Conservation (phyloP, 2,888 invertebrate species). For the Zonitis immaculata region DNA sequence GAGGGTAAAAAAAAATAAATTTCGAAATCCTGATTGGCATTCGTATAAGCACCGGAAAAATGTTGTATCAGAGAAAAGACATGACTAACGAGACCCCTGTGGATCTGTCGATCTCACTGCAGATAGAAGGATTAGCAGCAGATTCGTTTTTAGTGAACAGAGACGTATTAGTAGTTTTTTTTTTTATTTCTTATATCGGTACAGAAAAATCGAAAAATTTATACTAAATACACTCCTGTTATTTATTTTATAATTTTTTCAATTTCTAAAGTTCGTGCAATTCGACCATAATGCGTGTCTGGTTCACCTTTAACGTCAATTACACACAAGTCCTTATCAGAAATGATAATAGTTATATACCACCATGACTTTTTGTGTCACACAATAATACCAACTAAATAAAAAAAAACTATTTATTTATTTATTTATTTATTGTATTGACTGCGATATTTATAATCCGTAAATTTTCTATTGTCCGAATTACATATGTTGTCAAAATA, state of each 20-base stretch:
- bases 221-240: too few relatives aligned
- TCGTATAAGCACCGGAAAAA: conserved; percentile 30
- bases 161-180: conserved; percentile 7
- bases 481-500: conserved; percentile 8
- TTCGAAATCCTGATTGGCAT: conserved; percentile 34
- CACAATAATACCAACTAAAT: background rate
- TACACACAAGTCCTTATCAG: conserved; percentile 17
- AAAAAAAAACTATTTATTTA: background rate
- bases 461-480: conserved; percentile 3
- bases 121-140: conserved; percentile 38
- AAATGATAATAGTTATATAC: too few relatives aligned
- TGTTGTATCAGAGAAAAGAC: conserved; percentile 31
- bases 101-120: conserved; percentile 33
- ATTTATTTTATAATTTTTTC: too few relatives aligned
- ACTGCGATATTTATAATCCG: conserved; percentile 2
- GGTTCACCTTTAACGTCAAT: conserved; percentile 16
- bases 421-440: too few relatives aligned
- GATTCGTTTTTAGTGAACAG: conserved; percentile 30
- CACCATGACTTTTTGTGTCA: conserved; percentile 13
- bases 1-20: too few relatives aligned
- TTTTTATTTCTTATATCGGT: too few relatives aligned
- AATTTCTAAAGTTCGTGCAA: conserved; percentile 3
- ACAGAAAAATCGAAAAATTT: too few relatives aligned
- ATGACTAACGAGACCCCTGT: conserved; percentile 41
- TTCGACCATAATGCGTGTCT: conserved; percentile 19